Base-by-base conservation (phyloP, 2,113 vertebrate species). In the Athene noctua region DNA sequence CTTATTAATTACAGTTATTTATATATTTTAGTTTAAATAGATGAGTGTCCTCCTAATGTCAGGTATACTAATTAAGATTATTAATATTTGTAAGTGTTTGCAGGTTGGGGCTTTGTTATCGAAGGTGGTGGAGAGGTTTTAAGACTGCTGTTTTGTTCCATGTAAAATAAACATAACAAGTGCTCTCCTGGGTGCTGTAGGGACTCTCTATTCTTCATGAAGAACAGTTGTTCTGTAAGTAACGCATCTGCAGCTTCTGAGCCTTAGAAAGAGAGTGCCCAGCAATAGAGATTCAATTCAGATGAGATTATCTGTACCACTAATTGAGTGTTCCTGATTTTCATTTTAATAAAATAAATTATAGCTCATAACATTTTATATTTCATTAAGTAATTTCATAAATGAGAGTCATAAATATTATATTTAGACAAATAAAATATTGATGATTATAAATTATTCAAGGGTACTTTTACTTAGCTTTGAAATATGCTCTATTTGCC, bases 341-440 rank as follows among this genome's bases (percentile, higher is more conserved):
- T 93, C 42, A 81, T 90, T 75, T 90, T 94, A 72, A 94, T 88
- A 73, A 86, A 94, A 86, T 73, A 63, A 96, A 91, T 90, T 80
- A 83, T 32, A 88, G 38, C 36, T 70, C 44, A 73, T 73, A 93
- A 87, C 21, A 67, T 93, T 82, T 93, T 86, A 88, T 62, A 62
- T 87, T 94, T 92, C 84, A 90, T 82, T 91, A 86, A 81, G 51
- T 84, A 87, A 79, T 96, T 88, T 92, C 32, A 55, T 80, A 81
- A 86, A 92, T 87, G 62, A 77, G 16, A 77, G 30, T 77, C 20
- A 78, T 92, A 93, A 94, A 94, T 93, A 91, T 89, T 95, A 36
- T 84, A 96, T 91, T 86, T 79, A 81, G 55, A 94, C 47, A 93
- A 95, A 92, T 86, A 95, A 90, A 95, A 96, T 80, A 85, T 94